Evolutionary conservation across 2,888 invertebrate genomes (phyloP).

Genomic region (Lycocerus yunnanus): DNA sequence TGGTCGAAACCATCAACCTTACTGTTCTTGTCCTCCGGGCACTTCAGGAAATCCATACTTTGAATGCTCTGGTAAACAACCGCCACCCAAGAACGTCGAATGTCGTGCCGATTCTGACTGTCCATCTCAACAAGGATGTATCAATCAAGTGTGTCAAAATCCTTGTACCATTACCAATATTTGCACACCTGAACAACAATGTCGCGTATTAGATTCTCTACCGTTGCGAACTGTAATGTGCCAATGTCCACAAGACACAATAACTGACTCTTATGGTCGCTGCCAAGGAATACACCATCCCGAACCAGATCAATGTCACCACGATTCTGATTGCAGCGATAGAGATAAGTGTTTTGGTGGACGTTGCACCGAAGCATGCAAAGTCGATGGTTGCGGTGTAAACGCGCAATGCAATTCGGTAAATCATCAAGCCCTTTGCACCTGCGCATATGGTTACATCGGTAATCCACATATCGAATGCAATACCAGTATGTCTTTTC

Average conservation of each 20-base stretch:
- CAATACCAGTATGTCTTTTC: constrained; percentile 51
- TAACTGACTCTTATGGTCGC: constrained; percentile 72
- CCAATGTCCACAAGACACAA: constrained; percentile 81
- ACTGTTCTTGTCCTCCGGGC: constrained; percentile 77
- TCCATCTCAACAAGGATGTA: constrained; percentile 73
- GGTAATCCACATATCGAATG: constrained; percentile 84
- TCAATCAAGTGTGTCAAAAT: constrained; percentile 75
- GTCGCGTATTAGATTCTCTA: constrained; percentile 76
- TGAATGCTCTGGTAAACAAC: constrained; percentile 59
- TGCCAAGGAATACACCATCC: constrained; percentile 60
- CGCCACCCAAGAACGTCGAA: constrained; percentile 55
- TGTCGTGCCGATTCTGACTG: constrained; percentile 81
- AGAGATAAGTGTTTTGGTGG: constrained; percentile 74
- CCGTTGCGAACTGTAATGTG: constrained; percentile 86
- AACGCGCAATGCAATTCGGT: constrained; percentile 80
- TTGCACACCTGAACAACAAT: constrained; percentile 78
- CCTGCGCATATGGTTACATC: constrained; percentile 76
- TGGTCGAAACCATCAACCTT: constrained; percentile 75
- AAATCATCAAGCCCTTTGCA: constrained; percentile 77
- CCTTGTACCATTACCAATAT: constrained; percentile 74
- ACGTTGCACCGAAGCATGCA: constrained; percentile 79
- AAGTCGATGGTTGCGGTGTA: constrained; percentile 76
- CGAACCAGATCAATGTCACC: constrained; percentile 65
- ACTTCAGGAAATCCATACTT: constrained; percentile 79
- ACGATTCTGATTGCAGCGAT: constrained; percentile 75